phyloP scores from a whole-genome alignment of 92 coral and sea anemone species.

The Blastomussa wellsi region DNA sequence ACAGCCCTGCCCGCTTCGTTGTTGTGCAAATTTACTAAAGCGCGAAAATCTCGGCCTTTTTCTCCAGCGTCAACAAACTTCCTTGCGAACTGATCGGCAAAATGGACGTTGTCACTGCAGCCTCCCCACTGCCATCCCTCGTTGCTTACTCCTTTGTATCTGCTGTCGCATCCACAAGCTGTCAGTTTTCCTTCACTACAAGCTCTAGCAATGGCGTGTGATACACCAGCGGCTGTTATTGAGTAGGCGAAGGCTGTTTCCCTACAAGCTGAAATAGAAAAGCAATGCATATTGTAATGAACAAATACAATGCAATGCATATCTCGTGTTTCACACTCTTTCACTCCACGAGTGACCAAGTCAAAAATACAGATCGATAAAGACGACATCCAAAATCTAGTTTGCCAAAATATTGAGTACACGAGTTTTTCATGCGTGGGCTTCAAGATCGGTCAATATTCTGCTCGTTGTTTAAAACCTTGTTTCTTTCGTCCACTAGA shows the following conservation, averaged over 20 bases:
- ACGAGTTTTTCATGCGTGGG: no score
- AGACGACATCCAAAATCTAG: neutral
- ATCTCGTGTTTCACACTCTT: neutral
- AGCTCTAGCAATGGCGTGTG: slow-evolving; percentile 89
- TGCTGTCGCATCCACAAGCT: slow-evolving; percentile 83
- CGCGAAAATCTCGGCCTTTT: slow-evolving; percentile 85
- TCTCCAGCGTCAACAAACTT: slow-evolving; percentile 91
- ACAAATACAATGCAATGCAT: neutral
- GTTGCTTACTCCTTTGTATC: slow-evolving; percentile 82
- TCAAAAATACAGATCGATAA: neutral
- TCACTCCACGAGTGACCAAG: neutral
- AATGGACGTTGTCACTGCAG: slow-evolving; percentile 94
- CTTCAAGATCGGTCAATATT: no score
- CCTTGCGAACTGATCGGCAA: slow-evolving; percentile 90
- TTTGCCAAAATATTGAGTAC: no score
- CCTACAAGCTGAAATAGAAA: slow-evolving; percentile 76
- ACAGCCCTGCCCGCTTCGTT: slow-evolving; percentile 98
- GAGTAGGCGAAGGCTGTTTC: slow-evolving; percentile 94
- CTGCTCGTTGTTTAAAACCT: no score
- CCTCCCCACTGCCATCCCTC: slow-evolving; percentile 99
- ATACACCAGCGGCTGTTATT: slow-evolving; percentile 94
- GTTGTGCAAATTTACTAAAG: slow-evolving; percentile 89
- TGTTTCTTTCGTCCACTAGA: no score
- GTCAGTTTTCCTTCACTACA: slow-evolving; percentile 81
- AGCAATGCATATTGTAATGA: neutral